Evolutionary conservation across 2,888 invertebrate species (phyloP), one percentile per base, ranked within the genome.

Genomic region (Griposia aprilina): DNA sequence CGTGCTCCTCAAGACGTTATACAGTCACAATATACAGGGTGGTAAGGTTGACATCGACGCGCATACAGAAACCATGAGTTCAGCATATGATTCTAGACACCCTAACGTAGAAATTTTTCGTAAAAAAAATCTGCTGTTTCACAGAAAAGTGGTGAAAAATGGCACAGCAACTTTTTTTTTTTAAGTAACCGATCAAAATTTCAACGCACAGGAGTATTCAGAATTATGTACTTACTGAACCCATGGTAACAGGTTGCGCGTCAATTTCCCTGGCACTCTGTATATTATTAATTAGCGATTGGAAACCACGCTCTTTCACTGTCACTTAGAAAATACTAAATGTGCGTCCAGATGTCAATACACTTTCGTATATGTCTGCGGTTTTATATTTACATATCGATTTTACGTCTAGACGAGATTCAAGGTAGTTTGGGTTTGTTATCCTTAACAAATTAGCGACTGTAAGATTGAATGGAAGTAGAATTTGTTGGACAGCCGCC

Each of bases 401-500:
- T 84, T 87, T 87, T 76, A 76, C 36, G 84, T 84, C 87, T 84
- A 87, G 84, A 87, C 87, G 10, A 10, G 73, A 78, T 84, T 74
- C 50, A 80, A 74, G 81, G 76, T 71, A 84, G 73, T 76, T 82
- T 73, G 36, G 48, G 69, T 75, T 87, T 75, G 80, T 84, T 80
- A 74, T 84, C 66, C 57, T 80, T 76, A 87, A 83, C 84, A 74
- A 74, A 84, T 87, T 84, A 84, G 63, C 36, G 45, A 74, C 60
- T 66, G 84, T 30, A 80, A 75, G 75, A 87, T 84, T 67, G 62
- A 83, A 84, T 75, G 69, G 84, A 83, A 76, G 75, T 76, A 80
- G 66, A 67, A 57, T 87, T 76, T 50, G 87, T 83, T 65, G 72
- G 83, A 83, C 84, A 74, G 73, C 52, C 59, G 73, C 30, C 86